These are phyloP conservation scores for Lasioglossum lativentre DNA, from an alignment of 2,888 invertebrate species.

Conservation along the genomic window DNA sequence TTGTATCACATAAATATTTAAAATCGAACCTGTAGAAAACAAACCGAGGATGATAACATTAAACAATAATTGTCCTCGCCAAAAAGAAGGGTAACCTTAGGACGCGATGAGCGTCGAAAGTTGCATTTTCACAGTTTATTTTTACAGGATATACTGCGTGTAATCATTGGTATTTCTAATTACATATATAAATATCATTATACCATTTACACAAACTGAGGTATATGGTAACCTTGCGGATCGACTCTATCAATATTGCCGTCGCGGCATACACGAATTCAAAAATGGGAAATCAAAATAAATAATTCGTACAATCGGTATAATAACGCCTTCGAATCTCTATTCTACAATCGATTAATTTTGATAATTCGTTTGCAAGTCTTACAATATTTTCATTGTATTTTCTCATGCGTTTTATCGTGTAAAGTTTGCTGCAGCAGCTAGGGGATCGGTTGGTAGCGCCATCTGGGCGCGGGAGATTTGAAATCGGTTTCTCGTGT, in stretches of 20 bases:
- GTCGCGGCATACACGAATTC: constrained; percentile 31
- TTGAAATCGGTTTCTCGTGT: not conserved
- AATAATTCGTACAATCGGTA: constrained; percentile 57
- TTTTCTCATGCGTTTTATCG: constrained; percentile 9
- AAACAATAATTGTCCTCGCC: constrained; percentile 62
- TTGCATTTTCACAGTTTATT: constrained; percentile 46
- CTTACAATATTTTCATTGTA: constrained; percentile 10
- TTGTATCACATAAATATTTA: not conserved
- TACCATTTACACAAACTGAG: constrained; percentile 65
- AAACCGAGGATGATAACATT: constrained; percentile 46
- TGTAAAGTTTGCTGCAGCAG: constrained; percentile 48
- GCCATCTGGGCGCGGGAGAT: not conserved
- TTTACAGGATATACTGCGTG: constrained; percentile 40
- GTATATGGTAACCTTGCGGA: constrained; percentile 73
- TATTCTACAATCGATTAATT: constrained; percentile 52
- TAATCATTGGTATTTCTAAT: constrained; percentile 56
- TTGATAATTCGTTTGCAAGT: constrained; percentile 40
- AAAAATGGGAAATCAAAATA: constrained; percentile 47
- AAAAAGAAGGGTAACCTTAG: constrained; percentile 44
- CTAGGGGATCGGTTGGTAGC: not conserved
- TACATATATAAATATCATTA: constrained; percentile 59
- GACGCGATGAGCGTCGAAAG: constrained; percentile 39
- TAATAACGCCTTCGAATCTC: constrained; percentile 40
- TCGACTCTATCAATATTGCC: constrained; percentile 17
- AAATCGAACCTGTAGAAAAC: not conserved